Evolutionary conservation across 2,888 invertebrate genomes (phyloP), one percentile per base, ranked within the genome.

Genomic region (Polyploca ridens): DNA sequence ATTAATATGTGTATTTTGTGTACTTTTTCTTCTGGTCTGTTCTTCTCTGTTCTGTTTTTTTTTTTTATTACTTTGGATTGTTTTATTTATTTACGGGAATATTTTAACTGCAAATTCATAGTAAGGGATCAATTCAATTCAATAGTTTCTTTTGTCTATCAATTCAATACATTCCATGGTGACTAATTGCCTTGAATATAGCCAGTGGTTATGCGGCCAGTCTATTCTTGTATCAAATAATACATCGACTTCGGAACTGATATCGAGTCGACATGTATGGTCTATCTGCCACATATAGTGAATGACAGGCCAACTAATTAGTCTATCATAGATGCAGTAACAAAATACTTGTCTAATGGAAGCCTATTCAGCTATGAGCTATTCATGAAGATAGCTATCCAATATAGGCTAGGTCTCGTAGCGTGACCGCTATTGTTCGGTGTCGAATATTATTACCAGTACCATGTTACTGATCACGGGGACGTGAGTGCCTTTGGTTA

Each of bases 341-440:
- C 54, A 54, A 54, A 54, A 54, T 54, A 54, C 54, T 16, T n/a
- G 16, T 49, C 16, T 16, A 49, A 16, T 54, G 54, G 19, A 54
- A 54, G 54, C 54, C 19, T 54, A 54, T 54, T 19, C 54, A 54
- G 49, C 16, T 49, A 49, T 16, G 16, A 3, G n/a, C 49, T 49
- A 49, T 49, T 54, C 16, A 54, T 8, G 10, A 19, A 54, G 10
- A 54, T 54, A 19, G n/a, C 13, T 64, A 62, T 62, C 62, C 49
- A 41, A 41, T 54, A 54, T 63, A 59, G 16, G 58, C 54, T 49
- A 49, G 14, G 19, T 16, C 14, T 19, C 8, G 10, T 54, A 19
- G 19, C 19, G 19, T 16, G 54, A 54, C 54, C 54, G 19, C 54
- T 54, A 19, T 54, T 54, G 54, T 54, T 10, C 8, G 10, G 54